Percentiles rank a stretch among this genome's conserved stretches.
phyloP scores from a whole-genome alignment of 2,113 vertebrate genomes.

The Ageneiosus marmoratus region DNA sequence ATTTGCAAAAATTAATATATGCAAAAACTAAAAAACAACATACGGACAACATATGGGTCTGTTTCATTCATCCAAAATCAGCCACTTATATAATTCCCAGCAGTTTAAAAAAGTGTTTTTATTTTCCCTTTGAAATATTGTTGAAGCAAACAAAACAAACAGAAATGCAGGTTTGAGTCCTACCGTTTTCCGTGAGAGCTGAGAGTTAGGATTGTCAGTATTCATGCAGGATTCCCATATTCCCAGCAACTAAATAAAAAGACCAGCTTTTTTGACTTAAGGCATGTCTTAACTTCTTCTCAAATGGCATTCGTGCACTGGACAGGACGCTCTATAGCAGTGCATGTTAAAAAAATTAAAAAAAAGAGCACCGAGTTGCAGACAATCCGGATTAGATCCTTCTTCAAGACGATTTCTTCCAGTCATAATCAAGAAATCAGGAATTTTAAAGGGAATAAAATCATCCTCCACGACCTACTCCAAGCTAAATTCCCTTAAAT shows the following conservation, averaged over 20 bases:
- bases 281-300: conserved; percentile 32
- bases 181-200: conserved; percentile 72
- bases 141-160: too few relatives aligned
- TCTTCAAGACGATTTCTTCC: neutral
- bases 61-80: too few relatives aligned
- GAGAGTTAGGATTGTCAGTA: conserved; percentile 37
- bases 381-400: neutral
- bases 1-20: too few relatives aligned
- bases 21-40: too few relatives aligned
- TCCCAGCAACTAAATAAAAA: conserved; percentile 47
- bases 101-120: too few relatives aligned
- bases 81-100: too few relatives aligned
- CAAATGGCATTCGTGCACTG: conserved; percentile 54
- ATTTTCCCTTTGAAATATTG: too few relatives aligned
- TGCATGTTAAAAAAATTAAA: neutral
- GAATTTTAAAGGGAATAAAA: neutral
- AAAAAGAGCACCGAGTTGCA: neutral
- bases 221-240: conserved; percentile 64
- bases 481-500: neutral
- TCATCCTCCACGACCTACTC: neutral
- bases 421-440: neutral
- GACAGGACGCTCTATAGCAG: neutral
- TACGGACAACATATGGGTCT: too few relatives aligned
- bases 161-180: conserved; percentile 43
- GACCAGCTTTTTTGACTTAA: conserved; percentile 33